These are phyloP conservation scores for Xiphydria camelus DNA, from an alignment of 2,888 invertebrate species.

Conservation along the genomic window DNA sequence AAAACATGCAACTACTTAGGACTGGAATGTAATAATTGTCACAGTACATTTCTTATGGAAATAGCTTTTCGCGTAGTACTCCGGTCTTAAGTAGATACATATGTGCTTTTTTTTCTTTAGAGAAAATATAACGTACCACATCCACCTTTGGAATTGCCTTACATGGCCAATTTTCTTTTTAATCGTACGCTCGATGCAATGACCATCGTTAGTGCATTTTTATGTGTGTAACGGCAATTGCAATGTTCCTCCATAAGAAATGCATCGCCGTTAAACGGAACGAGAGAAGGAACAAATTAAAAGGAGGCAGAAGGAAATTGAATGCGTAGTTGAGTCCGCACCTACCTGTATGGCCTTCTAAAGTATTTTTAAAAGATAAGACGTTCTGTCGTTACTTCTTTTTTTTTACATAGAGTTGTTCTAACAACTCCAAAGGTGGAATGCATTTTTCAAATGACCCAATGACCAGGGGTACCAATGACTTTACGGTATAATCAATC, in stretches of 20 bases:
- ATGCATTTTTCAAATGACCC: slow-evolving; percentile 22
- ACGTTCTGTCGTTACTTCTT: neutral
- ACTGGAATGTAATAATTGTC: slow-evolving; percentile 43
- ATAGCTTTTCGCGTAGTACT: slow-evolving; percentile 27
- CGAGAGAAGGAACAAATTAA: slow-evolving; percentile 24
- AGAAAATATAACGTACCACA: slow-evolving; percentile 16
- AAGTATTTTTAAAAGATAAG: slow-evolving; percentile 14
- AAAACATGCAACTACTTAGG: slow-evolving; percentile 54
- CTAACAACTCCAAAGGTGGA: slow-evolving; percentile 54
- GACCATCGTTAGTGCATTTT: slow-evolving; percentile 10
- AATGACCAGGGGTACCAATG: no score
- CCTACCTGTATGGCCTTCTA: slow-evolving; percentile 46
- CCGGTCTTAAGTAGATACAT: slow-evolving; percentile 50
- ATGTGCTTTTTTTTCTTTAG: slow-evolving; percentile 1
- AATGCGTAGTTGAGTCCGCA: slow-evolving; percentile 44
- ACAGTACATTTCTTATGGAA: slow-evolving; percentile 56
- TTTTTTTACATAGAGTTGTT: slow-evolving; percentile 2
- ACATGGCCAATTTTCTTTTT: neutral
- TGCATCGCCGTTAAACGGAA: slow-evolving; percentile 48
- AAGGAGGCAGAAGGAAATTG: slow-evolving; percentile 26
- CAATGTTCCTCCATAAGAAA: slow-evolving; percentile 54
- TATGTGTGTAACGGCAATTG: slow-evolving; percentile 35
- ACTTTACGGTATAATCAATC: no score
- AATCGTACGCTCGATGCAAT: slow-evolving; percentile 3
- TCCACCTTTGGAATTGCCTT: slow-evolving; percentile 53